Conservation (phyloP, 2,113 vertebrate species). For the Pollimyrus isidori region DNA sequence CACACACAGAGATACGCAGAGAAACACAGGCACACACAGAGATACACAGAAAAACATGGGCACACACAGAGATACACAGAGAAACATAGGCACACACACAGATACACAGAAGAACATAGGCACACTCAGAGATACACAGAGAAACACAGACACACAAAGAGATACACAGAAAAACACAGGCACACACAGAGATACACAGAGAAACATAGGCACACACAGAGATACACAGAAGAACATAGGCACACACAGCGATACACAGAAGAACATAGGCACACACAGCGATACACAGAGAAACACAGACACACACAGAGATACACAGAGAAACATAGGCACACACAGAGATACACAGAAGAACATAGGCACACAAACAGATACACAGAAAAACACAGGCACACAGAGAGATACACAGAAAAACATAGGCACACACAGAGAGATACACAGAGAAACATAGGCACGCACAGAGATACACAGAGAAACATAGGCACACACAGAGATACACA, state of each 20-base stretch:
- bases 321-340: not conserved
- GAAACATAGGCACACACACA: constrained; percentile 8
- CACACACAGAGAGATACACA: not conserved
- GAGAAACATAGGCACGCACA: not conserved
- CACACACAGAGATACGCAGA: not conserved
- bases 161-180: not conserved
- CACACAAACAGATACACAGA: not conserved
- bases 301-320: not conserved
- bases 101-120: not conserved
- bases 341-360: too few relatives aligned
- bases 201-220: not conserved
- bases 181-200: constrained; percentile 17
- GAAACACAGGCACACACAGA: not conserved
- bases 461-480: not conserved
- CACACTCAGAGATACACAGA: not conserved
- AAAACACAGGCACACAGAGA: constrained; percentile 8
- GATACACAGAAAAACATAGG: not conserved
- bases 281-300: constrained; percentile 4
- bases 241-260: not conserved
- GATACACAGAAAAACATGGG: not conserved
- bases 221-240: not conserved
- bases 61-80: too few relatives aligned
- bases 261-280: too few relatives aligned
- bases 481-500: constrained; percentile 10
- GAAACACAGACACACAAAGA: not conserved